Base-by-base conservation (phyloP, 2,113 vertebrate genomes). In the Eretmochelys imbricata region DNA sequence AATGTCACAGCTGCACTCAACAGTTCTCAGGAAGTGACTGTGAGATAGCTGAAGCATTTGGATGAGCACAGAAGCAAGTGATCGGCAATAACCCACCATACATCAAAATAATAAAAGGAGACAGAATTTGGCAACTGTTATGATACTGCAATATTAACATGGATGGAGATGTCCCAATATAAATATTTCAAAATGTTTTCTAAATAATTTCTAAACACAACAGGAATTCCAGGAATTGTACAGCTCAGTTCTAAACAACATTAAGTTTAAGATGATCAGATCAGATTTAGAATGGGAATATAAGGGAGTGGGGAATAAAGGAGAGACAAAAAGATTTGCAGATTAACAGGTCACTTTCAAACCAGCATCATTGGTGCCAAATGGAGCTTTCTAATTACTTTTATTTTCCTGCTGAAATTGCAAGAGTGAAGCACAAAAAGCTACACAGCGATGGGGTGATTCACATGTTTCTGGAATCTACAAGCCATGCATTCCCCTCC, bases 401-500 rank as follows among this genome's bases (percentile, higher is more conserved):
- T 87, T 90, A 82, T 96, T 98, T 97, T 97, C 97, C 93, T 97
- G 98, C 98, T 98, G 98, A 98, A 95, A 91, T 91, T 92, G 97
- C 91, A 87, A 93, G 96, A 94, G 95, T 85, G 81, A 90, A 76
- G 85, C 85, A 96, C 93, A 98, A 98, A 98, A 98, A 97, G 93
- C 94, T 95, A 87, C 89, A 57, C 87, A 82, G 94, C 6, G 89
- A 91, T 84, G 93, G 88, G 94, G 92, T 92, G 86, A 95, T 95
- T 93, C 95, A 91, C 87, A 11, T 54, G 93, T 87, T 98, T 98
- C 98, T 98, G 96, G 97, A 97, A 98, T 89, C 94, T 94, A 55
- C 94, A 90, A 91, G 82, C 95, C 95, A 94, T 87, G 49, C 57
- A 89, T 93, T 94, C 97, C 94, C 82, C 93, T 93, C 85, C 91